A percentile compares a stretch with the other conserved stretches of the same genome.
Conservation (phyloP, 2,113 vertebrate species). For the Chauna torquata region DNA sequence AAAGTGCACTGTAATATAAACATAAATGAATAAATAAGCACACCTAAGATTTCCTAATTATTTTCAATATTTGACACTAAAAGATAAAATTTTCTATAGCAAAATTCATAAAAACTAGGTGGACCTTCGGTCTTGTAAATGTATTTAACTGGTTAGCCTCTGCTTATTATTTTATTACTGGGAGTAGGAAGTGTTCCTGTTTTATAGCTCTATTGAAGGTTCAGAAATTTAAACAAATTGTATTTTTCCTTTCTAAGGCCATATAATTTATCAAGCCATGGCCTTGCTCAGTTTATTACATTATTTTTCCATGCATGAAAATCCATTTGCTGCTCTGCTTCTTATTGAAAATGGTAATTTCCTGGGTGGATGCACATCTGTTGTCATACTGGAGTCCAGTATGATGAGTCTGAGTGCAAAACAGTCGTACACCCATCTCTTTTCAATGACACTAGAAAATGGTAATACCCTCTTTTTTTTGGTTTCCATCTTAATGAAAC, state of each 20-base stretch:
- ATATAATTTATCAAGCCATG: constrained; percentile 57
- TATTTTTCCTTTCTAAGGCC: neutral
- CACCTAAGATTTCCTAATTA: neutral
- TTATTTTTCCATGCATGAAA: constrained; percentile 65
- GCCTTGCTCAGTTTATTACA: constrained; percentile 41
- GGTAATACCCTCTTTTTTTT: neutral
- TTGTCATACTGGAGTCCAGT: constrained; percentile 22
- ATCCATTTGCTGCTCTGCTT: constrained; percentile 57
- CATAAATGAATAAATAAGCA: neutral
- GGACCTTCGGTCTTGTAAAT: neutral
- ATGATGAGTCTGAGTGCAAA: constrained; percentile 37
- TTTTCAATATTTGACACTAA: neutral
- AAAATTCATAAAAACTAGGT: neutral
- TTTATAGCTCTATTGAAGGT: constrained; percentile 32
- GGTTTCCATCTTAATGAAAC: neutral
- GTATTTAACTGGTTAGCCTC: constrained; percentile 25
- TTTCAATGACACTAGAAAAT: neutral
- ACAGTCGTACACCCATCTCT: neutral
- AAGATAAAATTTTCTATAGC: neutral
- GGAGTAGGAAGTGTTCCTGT: neutral
- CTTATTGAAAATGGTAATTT: constrained; percentile 69
- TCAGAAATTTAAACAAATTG: constrained; percentile 43
- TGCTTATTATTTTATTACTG: constrained; percentile 23
- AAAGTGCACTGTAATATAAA: neutral
- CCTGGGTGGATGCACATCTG: constrained; percentile 63